These are phyloP conservation scores for Apodemus speciosus DNA, from an alignment of 2,113 vertebrate genomes.

Conservation along the genomic window DNA sequence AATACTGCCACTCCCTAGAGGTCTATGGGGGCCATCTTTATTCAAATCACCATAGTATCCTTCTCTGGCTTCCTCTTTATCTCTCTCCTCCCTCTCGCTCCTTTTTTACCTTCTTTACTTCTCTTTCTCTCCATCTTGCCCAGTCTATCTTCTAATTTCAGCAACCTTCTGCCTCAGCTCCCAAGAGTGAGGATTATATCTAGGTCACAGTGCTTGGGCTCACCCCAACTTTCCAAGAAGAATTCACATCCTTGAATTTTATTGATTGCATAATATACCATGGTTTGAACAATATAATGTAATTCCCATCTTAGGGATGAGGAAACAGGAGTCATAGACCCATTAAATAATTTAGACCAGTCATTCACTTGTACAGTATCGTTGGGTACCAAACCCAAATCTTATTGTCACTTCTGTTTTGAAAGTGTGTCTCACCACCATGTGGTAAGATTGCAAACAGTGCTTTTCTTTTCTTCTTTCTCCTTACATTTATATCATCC, in stretches of 20 bases:
- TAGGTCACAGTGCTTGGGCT: background rate
- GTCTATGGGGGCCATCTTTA: background rate
- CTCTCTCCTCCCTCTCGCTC: background rate
- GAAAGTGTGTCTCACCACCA: background rate
- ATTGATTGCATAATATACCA: background rate
- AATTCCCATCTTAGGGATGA: background rate
- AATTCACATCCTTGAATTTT: background rate
- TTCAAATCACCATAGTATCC: background rate
- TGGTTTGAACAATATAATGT: background rate
- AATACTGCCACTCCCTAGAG: background rate
- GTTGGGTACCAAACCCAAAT: background rate
- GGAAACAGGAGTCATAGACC: background rate
- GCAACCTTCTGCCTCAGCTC: background rate
- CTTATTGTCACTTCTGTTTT: background rate
- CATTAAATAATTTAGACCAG: background rate
- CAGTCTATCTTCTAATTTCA: background rate
- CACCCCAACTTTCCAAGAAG: background rate
- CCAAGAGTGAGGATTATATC: no score
- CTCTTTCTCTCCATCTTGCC: background rate
- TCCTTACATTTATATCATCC: background rate
- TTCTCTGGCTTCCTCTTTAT: background rate
- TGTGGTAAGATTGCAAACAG: background rate
- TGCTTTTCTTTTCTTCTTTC: background rate
- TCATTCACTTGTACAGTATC: background rate
- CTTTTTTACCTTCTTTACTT: background rate